Evolutionary conservation across 1,140 invertebrate species (phyloP).

Genomic region (Heliconius hewitsoni): DNA sequence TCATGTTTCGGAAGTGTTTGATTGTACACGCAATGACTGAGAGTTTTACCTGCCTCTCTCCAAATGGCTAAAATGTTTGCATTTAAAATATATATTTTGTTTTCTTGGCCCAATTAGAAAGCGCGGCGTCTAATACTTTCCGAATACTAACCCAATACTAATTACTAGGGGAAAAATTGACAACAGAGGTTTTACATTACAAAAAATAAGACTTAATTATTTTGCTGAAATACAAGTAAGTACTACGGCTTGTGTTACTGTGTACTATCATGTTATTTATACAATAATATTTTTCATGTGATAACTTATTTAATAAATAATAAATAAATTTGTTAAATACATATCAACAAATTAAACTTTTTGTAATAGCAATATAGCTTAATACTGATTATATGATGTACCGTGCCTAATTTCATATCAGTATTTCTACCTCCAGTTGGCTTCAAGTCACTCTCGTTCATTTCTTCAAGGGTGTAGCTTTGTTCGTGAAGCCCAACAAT

Average conservation of each 20-base stretch:
- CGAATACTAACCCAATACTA: neutral
- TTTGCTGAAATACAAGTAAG: too few species aligned
- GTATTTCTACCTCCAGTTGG: neutral
- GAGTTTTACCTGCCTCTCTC: neutral
- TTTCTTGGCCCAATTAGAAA: neutral
- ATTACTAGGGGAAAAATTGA: neutral
- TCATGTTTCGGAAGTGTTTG: neutral
- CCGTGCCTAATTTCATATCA: neutral
- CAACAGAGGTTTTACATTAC: neutral
- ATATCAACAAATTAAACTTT: neutral
- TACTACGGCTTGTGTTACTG: too few species aligned
- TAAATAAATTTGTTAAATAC: too few species aligned
- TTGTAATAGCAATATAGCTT: neutral
- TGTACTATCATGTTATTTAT: too few species aligned
- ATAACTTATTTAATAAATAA: too few species aligned
- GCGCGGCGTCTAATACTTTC: neutral
- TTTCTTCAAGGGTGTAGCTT: constrained; percentile 68
- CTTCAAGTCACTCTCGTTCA: neutral
- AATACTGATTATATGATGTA: neutral
- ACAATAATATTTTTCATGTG: too few species aligned
- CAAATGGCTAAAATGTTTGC: neutral
- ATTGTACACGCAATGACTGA: too few species aligned
- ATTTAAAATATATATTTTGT: neutral
- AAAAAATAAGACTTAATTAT: too few species aligned
- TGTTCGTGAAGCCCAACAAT: constrained; percentile 63